A percentile compares a stretch with the other conserved stretches of the same genome.
Conservation (phyloP, 2,113 vertebrate genomes). For the Nyctereutes procyonoides region DNA sequence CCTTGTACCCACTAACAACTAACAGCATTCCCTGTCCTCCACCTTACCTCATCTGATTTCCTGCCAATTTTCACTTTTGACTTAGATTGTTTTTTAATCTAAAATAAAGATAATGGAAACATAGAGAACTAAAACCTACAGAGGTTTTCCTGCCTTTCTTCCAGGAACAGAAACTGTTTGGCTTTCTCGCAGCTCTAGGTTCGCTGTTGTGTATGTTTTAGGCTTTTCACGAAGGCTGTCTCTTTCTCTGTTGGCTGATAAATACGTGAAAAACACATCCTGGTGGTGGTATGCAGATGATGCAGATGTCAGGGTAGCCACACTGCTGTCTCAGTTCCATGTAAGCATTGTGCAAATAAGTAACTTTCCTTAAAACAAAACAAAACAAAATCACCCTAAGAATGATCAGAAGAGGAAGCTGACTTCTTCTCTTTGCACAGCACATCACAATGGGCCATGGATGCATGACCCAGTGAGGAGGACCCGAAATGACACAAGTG, state of each 20-base stretch:
- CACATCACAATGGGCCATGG: background rate
- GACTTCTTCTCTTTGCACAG: background rate
- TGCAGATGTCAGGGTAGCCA: background rate
- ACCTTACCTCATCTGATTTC: background rate
- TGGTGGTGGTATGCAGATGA: too few species aligned
- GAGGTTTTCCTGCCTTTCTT: background rate
- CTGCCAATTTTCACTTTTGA: background rate
- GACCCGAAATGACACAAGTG: background rate
- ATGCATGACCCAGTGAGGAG: accelerated
- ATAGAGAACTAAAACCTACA: background rate
- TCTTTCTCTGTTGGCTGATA: background rate
- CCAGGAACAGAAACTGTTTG: background rate
- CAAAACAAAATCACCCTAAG: background rate
- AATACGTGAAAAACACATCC: background rate
- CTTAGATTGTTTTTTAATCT: background rate
- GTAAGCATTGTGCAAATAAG: background rate
- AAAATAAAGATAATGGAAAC: background rate
- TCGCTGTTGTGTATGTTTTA: background rate
- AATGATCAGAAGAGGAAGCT: background rate
- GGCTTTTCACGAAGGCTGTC: background rate
- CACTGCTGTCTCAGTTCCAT: background rate
- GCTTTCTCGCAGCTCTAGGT: background rate
- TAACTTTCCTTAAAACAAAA: background rate
- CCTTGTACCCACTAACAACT: background rate
- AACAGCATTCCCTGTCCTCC: too few species aligned